A percentile compares a stretch with the other conserved stretches of the same genome.
Conservation (phyloP, 2,888 invertebrate species). For the Gisinianus flammeolus region DNA sequence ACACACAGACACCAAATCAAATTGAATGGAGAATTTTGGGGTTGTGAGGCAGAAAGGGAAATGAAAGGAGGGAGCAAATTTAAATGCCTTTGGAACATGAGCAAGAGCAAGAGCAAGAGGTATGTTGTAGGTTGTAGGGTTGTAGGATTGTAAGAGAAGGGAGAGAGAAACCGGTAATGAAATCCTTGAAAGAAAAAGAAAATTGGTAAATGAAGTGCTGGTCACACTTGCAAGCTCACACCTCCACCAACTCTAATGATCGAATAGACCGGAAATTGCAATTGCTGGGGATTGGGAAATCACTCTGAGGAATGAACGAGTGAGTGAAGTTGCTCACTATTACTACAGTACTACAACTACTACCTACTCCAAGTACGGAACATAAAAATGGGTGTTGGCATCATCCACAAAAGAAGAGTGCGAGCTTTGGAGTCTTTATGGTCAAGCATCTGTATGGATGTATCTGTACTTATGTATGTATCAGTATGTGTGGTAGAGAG, state of each 20-base stretch:
- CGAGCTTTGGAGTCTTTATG: conserved; percentile 1
- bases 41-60: not conserved
- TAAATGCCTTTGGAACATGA: conserved; percentile 23
- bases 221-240: conserved; percentile 41
- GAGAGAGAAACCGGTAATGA: conserved; percentile 34
- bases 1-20: not conserved
- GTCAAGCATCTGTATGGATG: not conserved
- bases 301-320: conserved; percentile 4
- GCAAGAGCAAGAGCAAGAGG: not conserved
- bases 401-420: not conserved
- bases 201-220: conserved; percentile 36
- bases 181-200: conserved; percentile 30
- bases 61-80: conserved; percentile 18
- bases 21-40: not conserved
- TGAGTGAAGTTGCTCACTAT: not conserved
- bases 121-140: not conserved
- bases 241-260: conserved; percentile 43
- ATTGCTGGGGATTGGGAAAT: conserved; percentile 34
- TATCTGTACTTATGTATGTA: not conserved
- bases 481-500: no score
- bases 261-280: conserved; percentile 47
- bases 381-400: conserved; percentile 34
- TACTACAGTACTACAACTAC: not conserved
- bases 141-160: not conserved
- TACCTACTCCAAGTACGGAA: not conserved